Conservation (phyloP, 2,113 vertebrate genomes). For the Callithrix jacchus region DNA sequence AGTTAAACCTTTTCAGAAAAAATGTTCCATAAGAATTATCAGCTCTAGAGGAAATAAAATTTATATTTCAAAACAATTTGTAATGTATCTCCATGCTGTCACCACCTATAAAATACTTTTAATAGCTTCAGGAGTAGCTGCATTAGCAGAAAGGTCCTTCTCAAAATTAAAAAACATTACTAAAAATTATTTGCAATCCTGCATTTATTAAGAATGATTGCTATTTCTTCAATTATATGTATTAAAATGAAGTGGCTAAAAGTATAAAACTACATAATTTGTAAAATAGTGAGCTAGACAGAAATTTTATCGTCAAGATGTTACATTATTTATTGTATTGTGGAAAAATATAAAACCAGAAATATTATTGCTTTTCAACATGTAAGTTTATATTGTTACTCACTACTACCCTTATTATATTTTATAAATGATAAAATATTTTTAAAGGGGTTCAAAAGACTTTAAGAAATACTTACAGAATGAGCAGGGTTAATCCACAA, state of each 20-base stretch:
- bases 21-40: background rate
- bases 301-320: background rate
- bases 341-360: background rate
- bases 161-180: constrained; percentile 18
- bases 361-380: background rate
- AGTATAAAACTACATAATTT: background rate
- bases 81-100: background rate
- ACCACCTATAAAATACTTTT: background rate
- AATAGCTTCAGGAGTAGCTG: background rate
- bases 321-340: background rate
- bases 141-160: background rate
- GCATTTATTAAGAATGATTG: background rate
- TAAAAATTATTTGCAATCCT: background rate
- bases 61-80: constrained; percentile 41
- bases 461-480: background rate
- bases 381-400: background rate
- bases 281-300: background rate
- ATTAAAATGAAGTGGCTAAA: constrained; percentile 37
- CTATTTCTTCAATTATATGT: background rate
- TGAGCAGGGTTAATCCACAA: background rate
- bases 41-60: constrained; percentile 12
- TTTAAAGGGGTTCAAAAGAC: background rate
- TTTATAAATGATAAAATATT: background rate
- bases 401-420: background rate
- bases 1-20: constrained; percentile 20